Base-by-base conservation (phyloP, 53 echinoderm and acorn worm genomes). In the Echinarachnius parma region DNA sequence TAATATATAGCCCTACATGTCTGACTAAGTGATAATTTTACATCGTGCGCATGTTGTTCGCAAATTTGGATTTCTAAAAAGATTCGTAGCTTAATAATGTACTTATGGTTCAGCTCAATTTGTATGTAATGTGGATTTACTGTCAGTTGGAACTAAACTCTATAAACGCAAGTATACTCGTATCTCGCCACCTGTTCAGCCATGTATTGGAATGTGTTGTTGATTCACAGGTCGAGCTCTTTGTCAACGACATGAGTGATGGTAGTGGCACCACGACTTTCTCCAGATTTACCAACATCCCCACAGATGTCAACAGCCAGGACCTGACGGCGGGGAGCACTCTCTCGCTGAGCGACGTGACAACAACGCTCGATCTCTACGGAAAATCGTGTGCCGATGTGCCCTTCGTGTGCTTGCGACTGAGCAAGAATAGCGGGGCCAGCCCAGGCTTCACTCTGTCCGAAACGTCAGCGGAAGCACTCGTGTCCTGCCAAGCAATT, bases 321-420 rank as follows among this genome's bases (percentile, higher is more conserved):
- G 3, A 55, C 1, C 27, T 72, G 18, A 72, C 74, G 16, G 74
- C 74, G 14, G 74, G 74, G 23, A 13, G 24, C 1, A 33, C 74
- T 15, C 55, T 31, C 5, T 23, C 39, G 9, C 27, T 72, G 5
- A 57, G 56, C 20, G 42, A 27, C 11, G 58, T 91, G 3, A 39
- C 35, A 9, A 48, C 76, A 9, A 69, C 52, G 30, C 79, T 86
- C 29, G 64, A 91, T 48, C 83, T 91, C 77, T 3, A 31, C 0
- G 37, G 39, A 3, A 18, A 57, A 31, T 55, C 61, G 29, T 89
- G 89, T 28, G 15, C 62, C 21, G 27, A 61, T 18, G 53, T 85
- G n/a, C 65, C 72, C 9, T 78, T 77, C 36, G 56, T 89, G 20
- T 89, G 89, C 33, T 59, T 85, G 33, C 42, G 81, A 53, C 78